Conservation (phyloP, 2,797 vertebrate species). For the Tenualosa thibaudeaui region DNA sequence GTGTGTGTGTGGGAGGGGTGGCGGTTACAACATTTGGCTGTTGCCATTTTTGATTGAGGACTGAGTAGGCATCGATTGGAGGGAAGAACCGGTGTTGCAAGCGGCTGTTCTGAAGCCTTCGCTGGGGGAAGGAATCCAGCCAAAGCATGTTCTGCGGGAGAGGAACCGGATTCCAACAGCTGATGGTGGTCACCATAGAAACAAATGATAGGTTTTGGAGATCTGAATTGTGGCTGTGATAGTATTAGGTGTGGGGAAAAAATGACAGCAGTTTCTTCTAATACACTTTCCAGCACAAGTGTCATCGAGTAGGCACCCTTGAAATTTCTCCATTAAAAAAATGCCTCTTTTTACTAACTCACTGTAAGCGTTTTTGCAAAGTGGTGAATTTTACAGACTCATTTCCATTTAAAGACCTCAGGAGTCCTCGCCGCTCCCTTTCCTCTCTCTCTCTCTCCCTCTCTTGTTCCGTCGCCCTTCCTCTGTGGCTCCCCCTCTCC, state of each 20-base stretch:
- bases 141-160: not conserved
- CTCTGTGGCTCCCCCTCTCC: constrained; percentile 32
- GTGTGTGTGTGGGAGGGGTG: too few relatives aligned
- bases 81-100: not conserved
- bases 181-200: constrained; percentile 79
- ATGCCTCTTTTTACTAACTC: constrained; percentile 20
- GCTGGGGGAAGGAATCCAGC: not conserved
- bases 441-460: not conserved
- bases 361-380: constrained; percentile 9
- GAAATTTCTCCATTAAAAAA: constrained; percentile 23
- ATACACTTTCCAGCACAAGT: constrained; percentile 6
- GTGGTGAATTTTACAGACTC: constrained; percentile 20
- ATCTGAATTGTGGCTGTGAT: constrained; percentile 61
- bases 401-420: constrained; percentile 24
- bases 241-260: constrained; percentile 43
- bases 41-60: not conserved
- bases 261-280: constrained; percentile 16
- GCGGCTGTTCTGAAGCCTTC: not conserved
- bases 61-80: not conserved
- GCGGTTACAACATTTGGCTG: not conserved
- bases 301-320: not conserved
- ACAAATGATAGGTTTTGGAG: constrained; percentile 64
- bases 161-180: constrained; percentile 48
- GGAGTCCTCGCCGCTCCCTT: constrained; percentile 15
- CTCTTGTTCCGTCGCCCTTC: constrained; percentile 29